Conservation (phyloP, 2,888 invertebrate species). For the Ophion slaviceki region DNA sequence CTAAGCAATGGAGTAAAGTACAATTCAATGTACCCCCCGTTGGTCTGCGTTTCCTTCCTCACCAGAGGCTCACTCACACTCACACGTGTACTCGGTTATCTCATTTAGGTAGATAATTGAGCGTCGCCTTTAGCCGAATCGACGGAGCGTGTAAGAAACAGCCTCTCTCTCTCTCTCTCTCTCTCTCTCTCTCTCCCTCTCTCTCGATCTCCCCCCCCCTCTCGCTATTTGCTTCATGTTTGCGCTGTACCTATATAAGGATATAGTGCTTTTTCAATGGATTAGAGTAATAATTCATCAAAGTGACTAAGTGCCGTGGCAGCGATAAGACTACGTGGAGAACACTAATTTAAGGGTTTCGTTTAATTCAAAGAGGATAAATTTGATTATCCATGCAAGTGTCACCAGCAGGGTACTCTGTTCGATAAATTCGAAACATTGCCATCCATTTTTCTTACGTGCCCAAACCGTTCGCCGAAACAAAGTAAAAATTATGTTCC, state of each 20-base stretch:
- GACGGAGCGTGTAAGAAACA: conserved; percentile 70
- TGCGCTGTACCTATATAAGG: conserved; percentile 37
- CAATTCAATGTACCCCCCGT: conserved; percentile 54
- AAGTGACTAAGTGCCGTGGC: conserved; percentile 63
- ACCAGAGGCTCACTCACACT: conserved; percentile 47
- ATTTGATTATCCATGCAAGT: conserved; percentile 40
- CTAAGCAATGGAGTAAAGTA: conserved; percentile 41
- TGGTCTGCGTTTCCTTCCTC: conserved; percentile 45
- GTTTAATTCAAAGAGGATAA: conserved; percentile 27
- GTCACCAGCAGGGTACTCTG: background rate
- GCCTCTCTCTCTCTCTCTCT: conserved; percentile 33
- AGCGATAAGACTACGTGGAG: conserved; percentile 56
- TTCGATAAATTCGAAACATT: background rate
- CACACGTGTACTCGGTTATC: conserved; percentile 67
- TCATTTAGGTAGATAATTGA: conserved; percentile 75
- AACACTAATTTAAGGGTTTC: conserved; percentile 52
- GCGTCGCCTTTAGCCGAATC: conserved; percentile 68
- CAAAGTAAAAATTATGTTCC: background rate
- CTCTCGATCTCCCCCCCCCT: too few species aligned
- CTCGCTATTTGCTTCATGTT: conserved; percentile 58
- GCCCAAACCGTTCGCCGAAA: background rate
- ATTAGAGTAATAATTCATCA: conserved; percentile 62
- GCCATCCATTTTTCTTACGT: background rate
- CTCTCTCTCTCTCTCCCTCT: too few species aligned
- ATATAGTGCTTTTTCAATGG: conserved; percentile 56